These are phyloP conservation scores for Lepidochitona cinerea DNA, from an alignment of 2,888 invertebrate species.

Conservation along the genomic window DNA sequence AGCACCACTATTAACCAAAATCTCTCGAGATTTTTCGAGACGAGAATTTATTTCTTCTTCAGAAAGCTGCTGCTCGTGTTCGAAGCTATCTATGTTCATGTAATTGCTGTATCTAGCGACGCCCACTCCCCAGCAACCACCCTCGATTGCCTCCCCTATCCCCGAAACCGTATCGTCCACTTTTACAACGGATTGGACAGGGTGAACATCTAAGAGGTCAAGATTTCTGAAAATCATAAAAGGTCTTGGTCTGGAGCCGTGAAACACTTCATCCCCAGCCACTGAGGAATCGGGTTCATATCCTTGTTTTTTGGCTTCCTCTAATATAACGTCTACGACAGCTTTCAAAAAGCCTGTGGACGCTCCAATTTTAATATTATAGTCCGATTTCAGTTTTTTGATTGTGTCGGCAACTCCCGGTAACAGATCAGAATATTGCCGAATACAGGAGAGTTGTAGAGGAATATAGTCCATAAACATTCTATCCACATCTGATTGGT, in stretches of 20 bases:
- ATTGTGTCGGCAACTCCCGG: slow-evolving; percentile 59
- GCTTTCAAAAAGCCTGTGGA: slow-evolving; percentile 65
- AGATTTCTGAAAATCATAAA: slow-evolving; percentile 71
- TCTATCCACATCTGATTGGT: slow-evolving; percentile 61
- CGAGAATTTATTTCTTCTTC: slow-evolving; percentile 52
- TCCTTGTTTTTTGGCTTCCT: slow-evolving; percentile 65
- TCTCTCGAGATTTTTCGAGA: slow-evolving; percentile 51
- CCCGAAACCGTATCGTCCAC: slow-evolving; percentile 70
- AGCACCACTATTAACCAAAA: slow-evolving; percentile 64
- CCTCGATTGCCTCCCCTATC: slow-evolving; percentile 67
- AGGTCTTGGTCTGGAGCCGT: slow-evolving; percentile 68
- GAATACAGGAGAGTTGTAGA: slow-evolving; percentile 57
- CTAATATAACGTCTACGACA: slow-evolving; percentile 64
- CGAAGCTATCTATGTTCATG: slow-evolving; percentile 64
- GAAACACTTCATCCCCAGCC: slow-evolving; percentile 68
- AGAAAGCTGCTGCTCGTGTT: slow-evolving; percentile 55
- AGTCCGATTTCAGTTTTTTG: slow-evolving; percentile 47
- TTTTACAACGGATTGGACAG: slow-evolving; percentile 65
- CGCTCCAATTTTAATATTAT: slow-evolving; percentile 60
- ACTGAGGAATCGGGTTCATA: slow-evolving; percentile 66
- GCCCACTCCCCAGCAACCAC: slow-evolving; percentile 71
- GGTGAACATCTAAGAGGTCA: slow-evolving; percentile 66
- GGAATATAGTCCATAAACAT: slow-evolving; percentile 69
- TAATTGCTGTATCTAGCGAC: slow-evolving; percentile 70
- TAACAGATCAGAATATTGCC: slow-evolving; percentile 56